Evolutionary conservation across 30 jellyfish, hydroid and myxozoan genomes (phyloP), one percentile per base, ranked within the genome.

Genomic region (Catostylus mosaicus): DNA sequence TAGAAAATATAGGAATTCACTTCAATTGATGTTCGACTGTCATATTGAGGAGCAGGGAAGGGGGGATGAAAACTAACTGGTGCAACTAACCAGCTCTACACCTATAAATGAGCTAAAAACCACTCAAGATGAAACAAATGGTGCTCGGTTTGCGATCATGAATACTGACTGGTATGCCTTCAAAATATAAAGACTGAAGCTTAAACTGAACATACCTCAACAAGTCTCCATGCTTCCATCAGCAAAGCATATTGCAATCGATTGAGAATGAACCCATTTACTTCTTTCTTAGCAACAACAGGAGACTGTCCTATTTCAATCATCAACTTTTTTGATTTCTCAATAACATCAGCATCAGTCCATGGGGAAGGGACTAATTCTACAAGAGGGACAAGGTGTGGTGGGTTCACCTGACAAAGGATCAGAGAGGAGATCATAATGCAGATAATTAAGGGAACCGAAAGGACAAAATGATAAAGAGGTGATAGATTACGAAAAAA

Each of bases 201-300:
- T 43, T 43, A 16, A 43, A 43, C 8, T 59, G 4, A 59, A 16
- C 37, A 22, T 40, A 92, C 98, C 91, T 94, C 99, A 0, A 94
- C 99, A 19, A 94, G 92, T 73, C 99, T 78, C 97, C 97, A 94
- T 19, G 96, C 97, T 59, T 94, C 99, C 97, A 88, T 88, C 46
- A 88, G 34, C 51, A 94, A 62, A 9, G 99, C 99, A 88, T 94
- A 94, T 48, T 94, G 99, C 69, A 94, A 65, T 36, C 99, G 75
- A 69, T 94, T 94, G 66, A 94, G 89, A 69, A 94, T 66, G 61
- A 94, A 94, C 0, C 99, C 99, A 66, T 83, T 88, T 70, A 94
- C 99, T 63, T 94, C 99, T 82, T 94, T 94, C 63, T 87, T 88
- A 14, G 90, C 99, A 16, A 88, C 80, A 27, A 94, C 96, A 7